These are phyloP conservation scores for Momotus momota DNA, from an alignment of 2,797 vertebrate genomes.

Conservation along the genomic window DNA sequence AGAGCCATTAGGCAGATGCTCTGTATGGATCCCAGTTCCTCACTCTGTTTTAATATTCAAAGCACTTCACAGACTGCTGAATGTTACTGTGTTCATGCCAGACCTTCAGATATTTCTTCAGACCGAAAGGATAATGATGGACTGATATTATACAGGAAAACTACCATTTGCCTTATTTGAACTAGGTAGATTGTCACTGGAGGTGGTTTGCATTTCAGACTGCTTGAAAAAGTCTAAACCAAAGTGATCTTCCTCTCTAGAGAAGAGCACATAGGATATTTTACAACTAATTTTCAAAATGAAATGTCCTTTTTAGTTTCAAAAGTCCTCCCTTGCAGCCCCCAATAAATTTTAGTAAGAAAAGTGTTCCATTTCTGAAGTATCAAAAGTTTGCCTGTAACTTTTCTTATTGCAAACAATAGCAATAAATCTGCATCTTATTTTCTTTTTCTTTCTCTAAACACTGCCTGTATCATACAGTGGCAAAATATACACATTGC, in stretches of 20 bases:
- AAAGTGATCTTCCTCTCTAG: not conserved
- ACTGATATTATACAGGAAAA: not conserved
- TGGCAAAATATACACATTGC: not conserved
- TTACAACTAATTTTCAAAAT: not conserved
- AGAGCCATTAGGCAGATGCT: not conserved
- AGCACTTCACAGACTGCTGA: not conserved
- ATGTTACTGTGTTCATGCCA: not conserved
- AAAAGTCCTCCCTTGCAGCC: not conserved
- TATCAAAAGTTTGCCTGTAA: not conserved
- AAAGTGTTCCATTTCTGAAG: not conserved
- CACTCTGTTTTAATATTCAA: not conserved
- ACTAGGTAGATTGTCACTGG: not conserved
- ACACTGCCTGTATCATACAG: not conserved
- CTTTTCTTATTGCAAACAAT: not conserved
- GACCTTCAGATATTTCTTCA: conserved; percentile 12
- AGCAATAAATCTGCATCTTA: not conserved
- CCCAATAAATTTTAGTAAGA: not conserved
- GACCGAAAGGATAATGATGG: not conserved
- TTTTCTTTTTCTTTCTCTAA: not conserved
- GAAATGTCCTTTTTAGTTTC: not conserved
- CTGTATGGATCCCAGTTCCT: not conserved
- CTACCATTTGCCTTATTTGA: not conserved
- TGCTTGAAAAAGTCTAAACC: not conserved
- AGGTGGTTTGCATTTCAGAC: not conserved
- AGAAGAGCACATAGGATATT: not conserved